These are phyloP conservation scores for Acronicta alni DNA, from an alignment of 2,888 invertebrate species.

Conservation along the genomic window DNA sequence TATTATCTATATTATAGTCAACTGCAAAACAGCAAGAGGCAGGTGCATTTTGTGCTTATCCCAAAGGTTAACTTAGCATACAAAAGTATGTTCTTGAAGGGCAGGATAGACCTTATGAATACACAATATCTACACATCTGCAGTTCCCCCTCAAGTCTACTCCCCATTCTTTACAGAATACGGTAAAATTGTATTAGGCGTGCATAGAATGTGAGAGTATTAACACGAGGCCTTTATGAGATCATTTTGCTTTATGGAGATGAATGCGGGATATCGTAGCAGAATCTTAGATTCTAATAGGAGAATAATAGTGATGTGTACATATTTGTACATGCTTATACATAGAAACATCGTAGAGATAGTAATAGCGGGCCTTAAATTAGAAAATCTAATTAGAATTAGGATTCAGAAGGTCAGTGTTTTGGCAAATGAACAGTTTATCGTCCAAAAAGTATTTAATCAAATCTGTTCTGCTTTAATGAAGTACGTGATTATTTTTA, in stretches of 20 bases:
- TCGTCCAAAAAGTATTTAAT: slow-evolving; percentile 24
- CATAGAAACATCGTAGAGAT: not conserved
- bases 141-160: not conserved
- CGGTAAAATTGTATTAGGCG: slow-evolving; percentile 17
- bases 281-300: too few species aligned
- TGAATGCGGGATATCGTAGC: slow-evolving; percentile 2
- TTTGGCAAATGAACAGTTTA: slow-evolving; percentile 39
- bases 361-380: slow-evolving; percentile 18
- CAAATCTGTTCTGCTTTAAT: slow-evolving; percentile 15
- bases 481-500: slow-evolving; percentile 8
- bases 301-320: too few species aligned
- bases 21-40: not conserved
- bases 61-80: not conserved
- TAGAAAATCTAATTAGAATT: slow-evolving; percentile 29
- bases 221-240: slow-evolving; percentile 7
- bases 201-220: slow-evolving; percentile 9
- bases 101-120: not conserved
- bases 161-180: not conserved
- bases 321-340: too few species aligned
- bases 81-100: not conserved
- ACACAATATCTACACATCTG: not conserved
- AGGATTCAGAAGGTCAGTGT: slow-evolving; percentile 28
- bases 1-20: not conserved
- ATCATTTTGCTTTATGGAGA: slow-evolving; percentile 9
- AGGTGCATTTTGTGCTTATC: not conserved